Conservation (phyloP, 2,888 invertebrate species). For the Ligdia adustata region DNA sequence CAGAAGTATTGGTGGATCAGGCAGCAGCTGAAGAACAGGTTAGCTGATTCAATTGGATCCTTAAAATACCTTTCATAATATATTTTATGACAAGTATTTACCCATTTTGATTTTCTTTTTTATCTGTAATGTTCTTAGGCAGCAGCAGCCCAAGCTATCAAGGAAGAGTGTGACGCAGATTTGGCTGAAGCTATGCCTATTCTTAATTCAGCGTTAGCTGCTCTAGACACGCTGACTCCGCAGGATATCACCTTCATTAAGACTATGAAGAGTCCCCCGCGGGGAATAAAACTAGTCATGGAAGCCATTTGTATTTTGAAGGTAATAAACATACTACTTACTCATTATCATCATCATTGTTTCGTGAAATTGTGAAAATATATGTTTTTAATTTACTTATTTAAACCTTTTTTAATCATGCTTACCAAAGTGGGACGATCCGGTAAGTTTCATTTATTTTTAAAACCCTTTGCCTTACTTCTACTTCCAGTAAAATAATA, state of each 20-base stretch:
- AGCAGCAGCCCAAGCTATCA: constrained; percentile 91
- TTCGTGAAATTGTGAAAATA: neutral
- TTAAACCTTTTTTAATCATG: constrained; percentile 19
- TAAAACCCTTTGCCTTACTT: neutral
- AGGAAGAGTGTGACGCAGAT: constrained; percentile 96
- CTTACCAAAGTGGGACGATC: constrained; percentile 54
- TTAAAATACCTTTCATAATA: too few relatives aligned
- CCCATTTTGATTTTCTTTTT: neutral
- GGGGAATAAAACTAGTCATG: constrained; percentile 95
- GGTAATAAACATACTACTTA: constrained; percentile 67
- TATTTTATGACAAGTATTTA: neutral
- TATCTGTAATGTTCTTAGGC: constrained; percentile 64
- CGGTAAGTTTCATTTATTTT: constrained; percentile 54
- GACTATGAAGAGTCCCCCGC: constrained; percentile 98
- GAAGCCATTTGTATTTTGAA: constrained; percentile 97
- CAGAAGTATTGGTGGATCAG: constrained; percentile 92
- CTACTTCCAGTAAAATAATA: too few relatives aligned
- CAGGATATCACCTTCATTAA: constrained; percentile 96
- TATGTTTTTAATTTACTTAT: constrained; percentile 20
- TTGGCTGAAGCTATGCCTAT: constrained; percentile 96
- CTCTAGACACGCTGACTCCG: constrained; percentile 94
- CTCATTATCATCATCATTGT: too few relatives aligned
- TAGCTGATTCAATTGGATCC: neutral
- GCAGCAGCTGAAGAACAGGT: constrained; percentile 91
- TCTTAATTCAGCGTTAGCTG: constrained; percentile 92